Base-by-base conservation (phyloP, 1,140 invertebrate genomes). In the Eufriesea mexicana region DNA sequence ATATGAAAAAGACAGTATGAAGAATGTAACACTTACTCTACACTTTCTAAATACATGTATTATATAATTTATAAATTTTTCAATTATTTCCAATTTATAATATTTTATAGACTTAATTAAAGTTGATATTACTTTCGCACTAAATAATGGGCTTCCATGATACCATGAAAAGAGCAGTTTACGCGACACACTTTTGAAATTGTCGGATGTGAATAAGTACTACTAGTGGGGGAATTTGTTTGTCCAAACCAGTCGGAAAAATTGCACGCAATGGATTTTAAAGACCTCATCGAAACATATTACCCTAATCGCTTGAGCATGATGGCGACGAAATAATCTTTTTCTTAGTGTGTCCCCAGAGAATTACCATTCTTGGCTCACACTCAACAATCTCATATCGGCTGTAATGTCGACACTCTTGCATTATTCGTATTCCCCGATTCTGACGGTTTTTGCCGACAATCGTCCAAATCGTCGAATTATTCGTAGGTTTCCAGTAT, bases 391-490 rank as follows among this genome's bases (percentile, higher is more conserved):
- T 84, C 86, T 84, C 85, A 88, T 88, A 88, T 88, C 86, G 82
- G 62, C 74, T 74, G 82, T 81, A 87, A 88, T 80, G 84, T 87
- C 83, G 78, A 42, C 45, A 62, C 66, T 35, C 49, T n/a, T 68
- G 70, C 80, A 71, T 87, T 87, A 80, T 81, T 84, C 84, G 75
- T 62, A 62, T 76, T 59, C 84, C 16, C 59, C 78, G 47, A n/a
- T 25, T 20, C 47, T 20, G 35, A 35, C 54, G 68, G 55, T 77
- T 88, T 86, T 86, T 88, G 78, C 78, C 35, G 35, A 14, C 78
- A 78, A 87, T 88, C 86, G 85, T 83, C 83, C 85, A 84, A 88
- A 88, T 88, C 86, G 86, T 61, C 85, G 78, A 87, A 88, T 88
- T 88, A 88, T 88, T 87, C 85, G 42, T 68, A 23, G 57, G 66